These are phyloP conservation scores for Cavia porcellus DNA, from an alignment of 2,113 vertebrate species.

Conservation along the genomic window DNA sequence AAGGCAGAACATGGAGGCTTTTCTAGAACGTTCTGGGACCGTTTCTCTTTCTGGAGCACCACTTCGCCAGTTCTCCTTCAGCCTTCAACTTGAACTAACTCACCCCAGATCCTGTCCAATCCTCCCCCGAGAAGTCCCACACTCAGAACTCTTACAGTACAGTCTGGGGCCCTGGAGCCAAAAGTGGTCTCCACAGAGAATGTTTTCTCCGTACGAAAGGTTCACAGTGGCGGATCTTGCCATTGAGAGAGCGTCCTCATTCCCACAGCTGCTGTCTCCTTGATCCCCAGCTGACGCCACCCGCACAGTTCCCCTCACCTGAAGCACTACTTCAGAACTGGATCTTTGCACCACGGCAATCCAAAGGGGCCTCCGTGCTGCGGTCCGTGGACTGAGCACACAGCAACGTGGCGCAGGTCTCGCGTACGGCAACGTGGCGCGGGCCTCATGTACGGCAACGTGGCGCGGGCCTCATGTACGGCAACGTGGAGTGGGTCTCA, in stretches of 20 bases:
- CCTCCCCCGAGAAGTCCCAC: accelerated
- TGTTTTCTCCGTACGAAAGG: neutral
- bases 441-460: too few species aligned
- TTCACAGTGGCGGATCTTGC: neutral
- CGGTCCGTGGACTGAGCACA: neutral
- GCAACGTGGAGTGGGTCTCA: neutral
- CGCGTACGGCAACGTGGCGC: too few species aligned
- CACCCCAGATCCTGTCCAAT: neutral
- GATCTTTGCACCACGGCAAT: neutral
- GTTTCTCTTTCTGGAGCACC: neutral
- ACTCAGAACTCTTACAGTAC: neutral
- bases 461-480: too few species aligned
- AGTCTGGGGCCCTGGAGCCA: too few species aligned
- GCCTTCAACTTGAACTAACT: neutral
- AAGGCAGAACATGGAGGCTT: neutral
- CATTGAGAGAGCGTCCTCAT: neutral
- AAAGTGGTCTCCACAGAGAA: neutral
- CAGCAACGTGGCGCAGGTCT: neutral
- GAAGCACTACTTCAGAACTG: neutral
- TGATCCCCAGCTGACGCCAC: neutral
- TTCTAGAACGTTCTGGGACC: neutral
- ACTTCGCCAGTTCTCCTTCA: too few species aligned
- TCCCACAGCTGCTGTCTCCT: neutral
- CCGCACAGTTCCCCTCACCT: neutral
- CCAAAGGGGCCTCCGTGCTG: neutral